These are phyloP conservation scores for Harpagus bidentatus DNA, from an alignment of 2,113 vertebrate genomes.

Conservation along the genomic window DNA sequence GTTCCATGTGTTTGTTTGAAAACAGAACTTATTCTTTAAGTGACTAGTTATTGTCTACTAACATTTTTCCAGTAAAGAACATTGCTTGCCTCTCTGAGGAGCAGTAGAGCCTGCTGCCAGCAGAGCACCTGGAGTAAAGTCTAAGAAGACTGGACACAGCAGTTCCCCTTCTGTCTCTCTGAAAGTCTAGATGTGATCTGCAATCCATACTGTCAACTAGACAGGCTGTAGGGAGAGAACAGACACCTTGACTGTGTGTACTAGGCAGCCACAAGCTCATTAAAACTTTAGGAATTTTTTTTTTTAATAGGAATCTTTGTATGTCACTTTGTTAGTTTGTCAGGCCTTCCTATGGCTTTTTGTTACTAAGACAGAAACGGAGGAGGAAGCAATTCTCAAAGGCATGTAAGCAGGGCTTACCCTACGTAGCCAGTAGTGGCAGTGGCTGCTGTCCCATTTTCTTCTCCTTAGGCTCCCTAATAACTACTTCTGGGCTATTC, in stretches of 20 bases:
- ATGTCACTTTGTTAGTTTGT: neutral
- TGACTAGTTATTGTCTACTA: neutral
- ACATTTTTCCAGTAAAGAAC: neutral
- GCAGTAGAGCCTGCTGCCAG: neutral
- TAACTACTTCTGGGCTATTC: neutral
- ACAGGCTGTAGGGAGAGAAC: neutral
- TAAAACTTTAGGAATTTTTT: neutral
- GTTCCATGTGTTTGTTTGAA: neutral
- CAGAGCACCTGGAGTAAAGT: neutral
- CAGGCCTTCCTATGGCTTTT: neutral
- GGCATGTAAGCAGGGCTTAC: neutral
- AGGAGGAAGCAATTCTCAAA: neutral
- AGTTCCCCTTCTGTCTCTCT: neutral
- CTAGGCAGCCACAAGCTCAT: neutral
- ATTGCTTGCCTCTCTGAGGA: neutral
- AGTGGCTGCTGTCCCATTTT: neutral
- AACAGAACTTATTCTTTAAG: slow-evolving; percentile 1
- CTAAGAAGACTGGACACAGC: neutral
- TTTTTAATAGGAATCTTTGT: neutral
- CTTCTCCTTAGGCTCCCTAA: neutral
- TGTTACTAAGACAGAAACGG: neutral
- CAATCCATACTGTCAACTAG: neutral
- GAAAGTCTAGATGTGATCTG: neutral
- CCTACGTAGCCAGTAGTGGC: neutral
- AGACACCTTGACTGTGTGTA: neutral